Percentiles rank a stretch among this genome's conserved stretches.
These are phyloP conservation scores for Lydus trimaculatus DNA, from an alignment of 2,888 invertebrate species.

Conservation along the genomic window DNA sequence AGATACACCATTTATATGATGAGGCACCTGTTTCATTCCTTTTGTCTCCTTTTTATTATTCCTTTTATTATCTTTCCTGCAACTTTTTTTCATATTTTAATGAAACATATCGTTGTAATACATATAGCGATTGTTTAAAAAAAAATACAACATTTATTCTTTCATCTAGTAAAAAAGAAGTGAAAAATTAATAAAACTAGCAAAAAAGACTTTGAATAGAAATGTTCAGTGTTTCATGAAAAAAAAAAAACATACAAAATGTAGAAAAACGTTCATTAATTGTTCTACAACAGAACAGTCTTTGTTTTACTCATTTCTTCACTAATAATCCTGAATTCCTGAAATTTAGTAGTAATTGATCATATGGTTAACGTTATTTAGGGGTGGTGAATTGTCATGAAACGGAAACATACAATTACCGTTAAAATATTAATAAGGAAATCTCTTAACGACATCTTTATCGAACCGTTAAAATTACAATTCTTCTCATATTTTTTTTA, in stretches of 20 bases:
- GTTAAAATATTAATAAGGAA: slow-evolving; percentile 5
- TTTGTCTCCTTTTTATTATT: not conserved
- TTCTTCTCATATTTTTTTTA: not conserved
- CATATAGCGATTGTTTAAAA: not conserved
- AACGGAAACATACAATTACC: not conserved
- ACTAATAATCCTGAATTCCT: not conserved
- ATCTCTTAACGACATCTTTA: slow-evolving; percentile 3
- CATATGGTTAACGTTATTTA: not conserved
- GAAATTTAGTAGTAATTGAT: not conserved
- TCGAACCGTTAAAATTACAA: not conserved
- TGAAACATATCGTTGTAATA: not conserved
- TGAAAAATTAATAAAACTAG: slow-evolving; percentile 2
- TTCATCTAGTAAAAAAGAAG: not conserved
- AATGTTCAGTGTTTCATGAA: not conserved
- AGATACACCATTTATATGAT: not conserved
- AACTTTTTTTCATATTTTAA: slow-evolving; percentile 2
- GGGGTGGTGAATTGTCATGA: not conserved
- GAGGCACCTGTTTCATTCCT: not conserved
- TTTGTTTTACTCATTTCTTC: not conserved
- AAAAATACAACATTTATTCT: not conserved
- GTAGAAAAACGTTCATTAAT: not conserved
- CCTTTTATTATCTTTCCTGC: not conserved
- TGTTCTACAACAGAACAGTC: not conserved
- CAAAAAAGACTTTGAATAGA: not conserved
- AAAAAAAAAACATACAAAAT: not conserved